A percentile compares a stretch with the other conserved stretches of the same genome.
These are phyloP conservation scores for Phengaris alcon DNA, from an alignment of 2,888 invertebrate genomes.

Conservation along the genomic window DNA sequence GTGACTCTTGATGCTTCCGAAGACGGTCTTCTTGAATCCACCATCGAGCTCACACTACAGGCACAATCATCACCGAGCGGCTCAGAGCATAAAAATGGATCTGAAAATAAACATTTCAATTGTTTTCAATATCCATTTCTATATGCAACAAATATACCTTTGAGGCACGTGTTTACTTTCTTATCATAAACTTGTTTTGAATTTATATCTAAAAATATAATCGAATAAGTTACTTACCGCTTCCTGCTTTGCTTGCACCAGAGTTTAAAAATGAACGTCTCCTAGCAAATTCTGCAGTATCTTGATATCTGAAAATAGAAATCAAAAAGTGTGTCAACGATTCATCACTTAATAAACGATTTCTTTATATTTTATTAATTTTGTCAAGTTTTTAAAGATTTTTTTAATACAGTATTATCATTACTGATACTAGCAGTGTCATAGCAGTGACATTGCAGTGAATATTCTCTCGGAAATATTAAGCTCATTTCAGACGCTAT, in stretches of 20 bases:
- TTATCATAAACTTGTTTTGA: background rate
- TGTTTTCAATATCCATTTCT: constrained; percentile 79
- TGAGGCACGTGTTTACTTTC: background rate
- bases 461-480: too few relatives aligned
- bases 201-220: background rate
- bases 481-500: too few relatives aligned
- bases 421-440: too few relatives aligned
- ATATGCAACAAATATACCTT: background rate
- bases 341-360: too few relatives aligned
- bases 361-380: too few relatives aligned
- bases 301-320: constrained; percentile 80
- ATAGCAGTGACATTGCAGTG: too few relatives aligned
- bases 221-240: constrained; percentile 67
- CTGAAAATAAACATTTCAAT: constrained; percentile 81
- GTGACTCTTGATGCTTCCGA: constrained; percentile 79
- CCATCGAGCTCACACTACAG: constrained; percentile 82
- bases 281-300: constrained; percentile 85
- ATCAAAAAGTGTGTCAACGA: background rate
- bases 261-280: constrained; percentile 80
- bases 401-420: too few relatives aligned
- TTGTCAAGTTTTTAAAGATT: too few relatives aligned
- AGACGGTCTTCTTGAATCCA: constrained; percentile 81
- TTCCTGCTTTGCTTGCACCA: constrained; percentile 79
- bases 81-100: constrained; percentile 78
- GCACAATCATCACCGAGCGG: constrained; percentile 81